phyloP scores from a whole-genome alignment of 2,797 vertebrate genomes.

The Paratrypauchen microcephalus region DNA sequence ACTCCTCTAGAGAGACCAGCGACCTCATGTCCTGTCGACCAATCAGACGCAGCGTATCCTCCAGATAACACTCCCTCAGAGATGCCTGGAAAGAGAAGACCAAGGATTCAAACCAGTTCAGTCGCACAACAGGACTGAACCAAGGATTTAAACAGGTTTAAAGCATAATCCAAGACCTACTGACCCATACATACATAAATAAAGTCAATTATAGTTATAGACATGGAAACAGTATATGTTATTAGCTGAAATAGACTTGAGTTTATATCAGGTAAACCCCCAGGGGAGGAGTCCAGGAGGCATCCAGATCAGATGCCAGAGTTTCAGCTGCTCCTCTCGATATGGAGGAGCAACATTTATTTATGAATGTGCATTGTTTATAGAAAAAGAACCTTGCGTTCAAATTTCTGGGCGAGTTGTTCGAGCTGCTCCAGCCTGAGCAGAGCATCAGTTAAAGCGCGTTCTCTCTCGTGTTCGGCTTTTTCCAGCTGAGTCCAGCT shows the following conservation, averaged over 20 bases:
- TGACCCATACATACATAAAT: too few relatives aligned
- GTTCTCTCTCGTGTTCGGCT: constrained; percentile 81
- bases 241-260: too few relatives aligned
- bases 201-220: too few relatives aligned
- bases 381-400: constrained; percentile 74
- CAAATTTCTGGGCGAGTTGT: constrained; percentile 84
- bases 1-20: constrained; percentile 63
- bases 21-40: constrained; percentile 72
- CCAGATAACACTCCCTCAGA: constrained; percentile 83
- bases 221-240: too few relatives aligned
- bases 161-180: too few relatives aligned
- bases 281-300: too few relatives aligned
- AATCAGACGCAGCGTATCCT: constrained; percentile 79
- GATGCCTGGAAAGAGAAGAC: constrained; percentile 34
- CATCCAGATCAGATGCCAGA: too few relatives aligned
- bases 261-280: too few relatives aligned
- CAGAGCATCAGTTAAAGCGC: constrained; percentile 80
- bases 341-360: too few relatives aligned
- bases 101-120: neutral
- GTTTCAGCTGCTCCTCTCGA: too few relatives aligned
- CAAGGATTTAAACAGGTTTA: neutral
- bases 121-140: neutral
- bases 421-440: constrained; percentile 84
- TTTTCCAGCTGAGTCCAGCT: constrained; percentile 83
- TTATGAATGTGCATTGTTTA: too few relatives aligned